Base-by-base conservation (phyloP, 2,888 invertebrate genomes). In the Plebejus anna region DNA sequence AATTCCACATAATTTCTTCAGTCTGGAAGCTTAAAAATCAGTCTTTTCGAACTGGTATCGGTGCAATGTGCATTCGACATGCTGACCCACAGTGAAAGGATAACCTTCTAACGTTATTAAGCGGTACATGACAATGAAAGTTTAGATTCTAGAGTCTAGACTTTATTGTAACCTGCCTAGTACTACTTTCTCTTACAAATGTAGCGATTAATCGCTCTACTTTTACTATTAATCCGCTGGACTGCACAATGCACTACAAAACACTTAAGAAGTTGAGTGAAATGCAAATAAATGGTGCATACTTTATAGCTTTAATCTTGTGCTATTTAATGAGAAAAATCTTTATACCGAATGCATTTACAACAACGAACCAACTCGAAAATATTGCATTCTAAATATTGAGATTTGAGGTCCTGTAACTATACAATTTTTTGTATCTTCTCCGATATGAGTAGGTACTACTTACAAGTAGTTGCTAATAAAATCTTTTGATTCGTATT, bases 51-150 rank as follows among this genome's bases (percentile, higher is more conserved):
- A 22, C 22, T 22, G 22, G 22, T 22, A 32, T 32, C 32, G 1
- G 32, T 32, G 32, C 32, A 32, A 32, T 32, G 66, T 36, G 32
- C 66, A 5, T 66, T 66, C 66, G 59, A 59, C 42, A 7, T 51
- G 47, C 36, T 42, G 36, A 71, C 55, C 36, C 70, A 70, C 76
- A 73, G 76, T 71, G 76, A 76, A 76, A 76, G 71, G 73, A 73
- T 73, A 73, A 73, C 55, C 51, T 42, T 51, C 28, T 55, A 47
- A 22, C 42, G 72, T 28, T 47, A 73, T 55, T 55, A 73, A 73
- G 51, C 73, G 47, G 73, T 73, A 73, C 73, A 73, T 73, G 51
- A 72, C 72, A 47, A 72, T 51, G 72, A 72, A 73, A 55, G 55
- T 55, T 55, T 73, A 72, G 47, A 11, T 9, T 61, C 28, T 61